Evolutionary conservation across 2,888 invertebrate genomes (phyloP), one percentile per base, ranked within the genome.

Genomic region (Euplexia lucipara): DNA sequence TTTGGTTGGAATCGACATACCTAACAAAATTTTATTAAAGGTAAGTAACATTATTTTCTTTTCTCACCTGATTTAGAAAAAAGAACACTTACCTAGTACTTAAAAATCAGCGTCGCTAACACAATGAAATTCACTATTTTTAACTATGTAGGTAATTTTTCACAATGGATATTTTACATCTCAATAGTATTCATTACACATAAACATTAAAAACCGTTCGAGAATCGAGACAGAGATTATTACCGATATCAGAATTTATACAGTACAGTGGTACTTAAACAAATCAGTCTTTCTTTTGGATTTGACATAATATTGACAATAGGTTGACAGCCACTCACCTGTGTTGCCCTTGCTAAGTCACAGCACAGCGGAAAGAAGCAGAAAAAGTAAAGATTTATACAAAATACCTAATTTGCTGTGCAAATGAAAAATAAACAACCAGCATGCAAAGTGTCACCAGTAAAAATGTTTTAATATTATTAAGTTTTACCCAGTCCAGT

Each of bases 211-310:
- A n/a, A n/a, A 35, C 42, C 14, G 35, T 20, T n/a, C n/a, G n/a
- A n/a, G n/a, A 26, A 49, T 49, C 57, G 9, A 73, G 44, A 52
- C 16, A 37, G 14, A 48, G 5, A n/a, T 9, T 14, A 52, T 18
- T 57, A 42, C 22, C n/a, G 73, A 53, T 57, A 52, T 6, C 44
- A 61, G 48, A 59, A 49, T 35, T 30, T 9, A 47, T 8, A 41
- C 35, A 41, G 30, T 57, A n/a, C n/a, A n/a, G n/a, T n/a, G n/a
- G n/a, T n/a, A n/a, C n/a, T n/a, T n/a, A 59, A 71, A 57, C 73
- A 73, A 67, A 61, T 53, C 57, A 68, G 66, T 65, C 26, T 32
- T 34, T 9, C 8, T 34, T 26, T 49, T 64, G 48, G 45, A 57
- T 32, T n/a, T 41, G 47, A 39, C 60, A n/a, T n/a, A 60, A 34